These are phyloP conservation scores for Notiomystis cincta DNA, from an alignment of 2,113 vertebrate species.

Conservation along the genomic window DNA sequence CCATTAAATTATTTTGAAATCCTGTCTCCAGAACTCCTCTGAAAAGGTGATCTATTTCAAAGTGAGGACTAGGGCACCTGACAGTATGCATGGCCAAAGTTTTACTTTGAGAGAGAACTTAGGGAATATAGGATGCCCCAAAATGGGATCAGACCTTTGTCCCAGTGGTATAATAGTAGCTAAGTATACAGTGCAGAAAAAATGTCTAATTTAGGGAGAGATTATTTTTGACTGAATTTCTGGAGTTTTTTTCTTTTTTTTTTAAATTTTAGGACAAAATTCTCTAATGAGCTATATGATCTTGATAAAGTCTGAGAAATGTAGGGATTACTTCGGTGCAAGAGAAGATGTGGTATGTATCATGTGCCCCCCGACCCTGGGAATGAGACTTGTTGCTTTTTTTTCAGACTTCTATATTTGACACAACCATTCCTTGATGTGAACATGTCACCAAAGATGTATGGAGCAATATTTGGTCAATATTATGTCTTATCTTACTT, in stretches of 20 bases:
- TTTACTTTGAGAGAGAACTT: neutral
- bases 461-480: neutral
- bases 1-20: neutral
- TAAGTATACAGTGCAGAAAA: neutral
- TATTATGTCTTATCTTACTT: neutral
- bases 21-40: neutral
- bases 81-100: neutral
- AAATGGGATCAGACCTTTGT: neutral
- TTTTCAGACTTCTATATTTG: neutral
- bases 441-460: neutral
- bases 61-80: neutral
- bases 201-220: neutral
- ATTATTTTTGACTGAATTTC: neutral
- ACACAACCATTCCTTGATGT: neutral
- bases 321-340: neutral
- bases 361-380: fast-evolving
- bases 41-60: neutral
- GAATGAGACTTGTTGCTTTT: neutral
- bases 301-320: neutral
- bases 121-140: neutral
- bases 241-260: neutral
- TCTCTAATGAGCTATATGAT: neutral
- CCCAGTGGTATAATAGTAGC: neutral
- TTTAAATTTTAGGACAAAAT: neutral
- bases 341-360: neutral